These are phyloP conservation scores for Riptortus pedestris DNA, from an alignment of 1,140 invertebrate species.

Conservation along the genomic window DNA sequence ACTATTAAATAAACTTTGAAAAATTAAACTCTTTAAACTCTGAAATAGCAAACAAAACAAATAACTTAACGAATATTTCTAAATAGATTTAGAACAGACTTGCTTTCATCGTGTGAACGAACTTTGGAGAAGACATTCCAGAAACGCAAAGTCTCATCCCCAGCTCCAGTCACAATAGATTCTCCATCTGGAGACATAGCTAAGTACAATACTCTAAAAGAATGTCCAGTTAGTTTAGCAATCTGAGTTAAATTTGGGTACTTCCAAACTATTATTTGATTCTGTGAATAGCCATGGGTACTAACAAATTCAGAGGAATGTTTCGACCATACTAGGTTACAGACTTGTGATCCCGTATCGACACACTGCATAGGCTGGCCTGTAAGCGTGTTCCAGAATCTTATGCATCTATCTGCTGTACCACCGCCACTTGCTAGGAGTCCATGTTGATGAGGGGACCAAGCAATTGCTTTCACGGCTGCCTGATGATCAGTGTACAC, in stretches of 20 bases:
- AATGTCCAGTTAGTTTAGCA: slow-evolving; percentile 95
- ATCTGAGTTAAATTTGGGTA: slow-evolving; percentile 91
- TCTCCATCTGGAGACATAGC: slow-evolving; percentile 98
- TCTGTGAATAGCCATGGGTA: slow-evolving; percentile 98
- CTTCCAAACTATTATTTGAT: slow-evolving; percentile 99
- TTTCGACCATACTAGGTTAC: slow-evolving; percentile 98
- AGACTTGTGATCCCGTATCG: slow-evolving; percentile 87
- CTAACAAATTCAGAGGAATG: slow-evolving; percentile 92
- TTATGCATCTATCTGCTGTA: slow-evolving; percentile 90
- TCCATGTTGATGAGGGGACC: slow-evolving; percentile 99
- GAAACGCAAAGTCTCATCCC: slow-evolving; percentile 95
- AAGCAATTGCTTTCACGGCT: slow-evolving; percentile 97
- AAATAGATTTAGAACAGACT: slow-evolving; percentile 91
- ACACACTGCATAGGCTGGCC: slow-evolving; percentile 97
- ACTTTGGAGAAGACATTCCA: slow-evolving; percentile 99
- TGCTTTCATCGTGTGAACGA: slow-evolving; percentile 89
- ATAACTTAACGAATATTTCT: slow-evolving; percentile 61
- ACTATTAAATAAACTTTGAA: no score
- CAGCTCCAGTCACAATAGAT: slow-evolving; percentile 97
- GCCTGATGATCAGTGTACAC: slow-evolving; percentile 96
- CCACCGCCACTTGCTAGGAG: slow-evolving; percentile 94
- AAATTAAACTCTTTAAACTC: no score
- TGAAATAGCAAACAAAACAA: no score
- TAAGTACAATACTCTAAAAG: slow-evolving; percentile 91
- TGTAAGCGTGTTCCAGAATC: slow-evolving; percentile 99